Conservation (phyloP, 2,888 invertebrate genomes). For the Carabus problematicus region DNA sequence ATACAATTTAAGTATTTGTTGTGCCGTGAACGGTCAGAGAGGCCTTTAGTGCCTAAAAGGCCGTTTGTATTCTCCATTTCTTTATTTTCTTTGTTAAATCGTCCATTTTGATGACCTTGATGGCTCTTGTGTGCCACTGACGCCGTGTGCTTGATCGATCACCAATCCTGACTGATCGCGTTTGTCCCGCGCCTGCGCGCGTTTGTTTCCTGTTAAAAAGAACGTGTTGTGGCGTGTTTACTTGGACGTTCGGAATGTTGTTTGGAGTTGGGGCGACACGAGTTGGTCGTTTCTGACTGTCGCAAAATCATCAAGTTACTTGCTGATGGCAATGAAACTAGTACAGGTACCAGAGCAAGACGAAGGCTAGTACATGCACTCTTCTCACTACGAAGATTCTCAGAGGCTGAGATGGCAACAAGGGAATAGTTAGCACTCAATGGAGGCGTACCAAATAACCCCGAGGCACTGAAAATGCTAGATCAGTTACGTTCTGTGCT, state of each 20-base stretch:
- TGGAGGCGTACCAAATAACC: slow-evolving; percentile 51
- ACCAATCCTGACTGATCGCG: too few species aligned
- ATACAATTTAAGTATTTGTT: too few species aligned
- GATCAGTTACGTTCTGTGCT: slow-evolving; percentile 62
- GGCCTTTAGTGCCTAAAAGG: too few species aligned
- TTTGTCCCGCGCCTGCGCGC: too few species aligned
- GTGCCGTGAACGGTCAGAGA: too few species aligned
- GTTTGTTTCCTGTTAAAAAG: too few species aligned
- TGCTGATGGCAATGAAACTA: slow-evolving; percentile 56
- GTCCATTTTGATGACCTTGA: too few species aligned
- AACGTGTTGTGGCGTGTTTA: slow-evolving; percentile 60
- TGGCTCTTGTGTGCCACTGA: too few species aligned
- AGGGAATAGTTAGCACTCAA: slow-evolving; percentile 65
- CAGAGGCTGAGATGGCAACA: slow-evolving; percentile 65
- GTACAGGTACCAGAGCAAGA: slow-evolving; percentile 59
- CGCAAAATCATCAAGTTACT: slow-evolving; percentile 62
- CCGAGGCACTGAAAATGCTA: slow-evolving; percentile 63
- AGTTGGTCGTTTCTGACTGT: slow-evolving; percentile 63
- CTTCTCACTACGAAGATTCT: slow-evolving; percentile 59
- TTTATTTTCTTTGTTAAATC: too few species aligned
- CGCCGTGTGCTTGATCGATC: too few species aligned
- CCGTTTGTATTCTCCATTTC: too few species aligned
- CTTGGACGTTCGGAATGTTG: slow-evolving; percentile 66
- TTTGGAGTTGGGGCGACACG: slow-evolving; percentile 62
- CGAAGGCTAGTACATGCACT: slow-evolving; percentile 64